Base-by-base conservation (phyloP, 2,797 vertebrate species). In the Sciurus vulgaris region DNA sequence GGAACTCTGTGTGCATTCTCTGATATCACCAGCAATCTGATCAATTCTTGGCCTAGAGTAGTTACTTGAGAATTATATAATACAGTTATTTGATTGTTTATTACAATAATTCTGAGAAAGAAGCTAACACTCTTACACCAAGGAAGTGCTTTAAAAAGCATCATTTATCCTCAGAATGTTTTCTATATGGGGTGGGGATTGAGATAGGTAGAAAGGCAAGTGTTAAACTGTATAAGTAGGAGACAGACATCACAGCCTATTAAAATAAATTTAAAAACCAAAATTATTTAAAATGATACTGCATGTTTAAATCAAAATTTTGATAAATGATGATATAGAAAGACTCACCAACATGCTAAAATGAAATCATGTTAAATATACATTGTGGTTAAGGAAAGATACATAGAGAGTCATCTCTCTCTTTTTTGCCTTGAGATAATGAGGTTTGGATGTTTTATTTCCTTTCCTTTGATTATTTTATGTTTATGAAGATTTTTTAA, bases 401-500 rank as follows among this genome's bases (percentile, higher is more conserved):
- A 63, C 69, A 33, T 63, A 44, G n/a, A 38, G 73, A 63, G n/a
- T 47, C 7, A 28, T 38, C 56, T 14, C 11, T 38, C 28, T 41
- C 59, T 72, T 86, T 89, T 89, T 89, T 90, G 28, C 69, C 56
- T 93, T 77, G 28, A 51, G 41, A 54, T 87, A n/a, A 54, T 63
- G 6, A 20, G 18, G 49, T 92, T 69, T 67, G 7, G 22, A 74
- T 73, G 44, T 41, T 93, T 90, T 72, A 47, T 89, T 95, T 94
- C 22, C 20, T 74, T 61, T 78, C 18, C 54, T 87, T 96, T 74
- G 20, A 61, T 47, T 84, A 72, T 47, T 41, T 44, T 70, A 9
- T 85, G 2, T 63, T 89, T 49, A 47, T 49, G n/a, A 83, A 83
- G 30, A 61, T 70, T 38, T 61, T 76, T 44, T 12, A 12, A 82